phyloP scores from a whole-genome alignment of 2,113 vertebrate genomes.

The Buteo buteo region DNA sequence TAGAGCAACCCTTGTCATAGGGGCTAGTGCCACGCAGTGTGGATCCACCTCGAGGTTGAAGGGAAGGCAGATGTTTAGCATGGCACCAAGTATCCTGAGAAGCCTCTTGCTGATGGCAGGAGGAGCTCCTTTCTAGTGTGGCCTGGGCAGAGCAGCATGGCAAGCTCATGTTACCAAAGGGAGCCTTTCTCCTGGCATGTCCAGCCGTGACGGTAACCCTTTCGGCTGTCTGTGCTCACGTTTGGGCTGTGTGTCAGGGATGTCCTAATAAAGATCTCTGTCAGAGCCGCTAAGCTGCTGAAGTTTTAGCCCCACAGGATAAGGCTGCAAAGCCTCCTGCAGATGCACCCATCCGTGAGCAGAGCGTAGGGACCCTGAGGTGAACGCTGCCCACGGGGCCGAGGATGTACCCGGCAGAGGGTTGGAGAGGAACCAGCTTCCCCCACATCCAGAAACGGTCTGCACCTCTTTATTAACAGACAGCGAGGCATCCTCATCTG shows the following conservation, averaged over 20 bases:
- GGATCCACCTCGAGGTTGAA: not conserved
- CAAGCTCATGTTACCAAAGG: not conserved
- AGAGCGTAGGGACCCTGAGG: not conserved
- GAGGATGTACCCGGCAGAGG: not conserved
- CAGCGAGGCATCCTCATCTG: not conserved
- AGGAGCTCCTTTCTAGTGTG: not conserved
- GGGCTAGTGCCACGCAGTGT: not conserved
- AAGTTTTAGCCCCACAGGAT: not conserved
- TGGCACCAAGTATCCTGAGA: not conserved
- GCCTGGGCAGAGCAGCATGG: not conserved
- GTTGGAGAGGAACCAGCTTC: not conserved
- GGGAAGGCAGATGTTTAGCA: not conserved
- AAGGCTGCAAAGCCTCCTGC: not conserved
- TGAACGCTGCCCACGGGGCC: not conserved
- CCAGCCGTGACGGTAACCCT: not conserved
- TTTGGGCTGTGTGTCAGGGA: not conserved
- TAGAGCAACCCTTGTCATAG: not conserved
- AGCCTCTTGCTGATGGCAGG: not conserved
- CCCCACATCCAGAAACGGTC: not conserved
- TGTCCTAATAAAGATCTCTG: not conserved
- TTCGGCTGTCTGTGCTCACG: not conserved
- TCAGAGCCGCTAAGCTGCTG: not conserved
- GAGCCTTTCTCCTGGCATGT: not conserved
- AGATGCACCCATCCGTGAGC: accelerated
- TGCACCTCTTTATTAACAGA: not conserved